Conservation (phyloP, 2,797 vertebrate species). For the Spondyliosoma cantharus region DNA sequence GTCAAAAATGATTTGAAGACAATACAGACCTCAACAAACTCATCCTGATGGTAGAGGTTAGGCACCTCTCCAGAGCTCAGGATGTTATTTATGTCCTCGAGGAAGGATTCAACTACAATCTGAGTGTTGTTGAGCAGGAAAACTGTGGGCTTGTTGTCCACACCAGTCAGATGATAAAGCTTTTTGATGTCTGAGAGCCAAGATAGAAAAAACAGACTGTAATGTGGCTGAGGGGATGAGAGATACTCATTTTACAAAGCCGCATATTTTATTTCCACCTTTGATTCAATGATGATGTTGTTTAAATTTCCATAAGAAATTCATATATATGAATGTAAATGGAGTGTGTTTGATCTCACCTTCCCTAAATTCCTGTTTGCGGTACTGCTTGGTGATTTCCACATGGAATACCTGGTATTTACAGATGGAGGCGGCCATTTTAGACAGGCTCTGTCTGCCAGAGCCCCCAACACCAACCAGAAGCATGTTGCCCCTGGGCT, state of each 20-base stretch:
- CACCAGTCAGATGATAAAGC: slow-evolving; percentile 88
- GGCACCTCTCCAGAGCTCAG: slow-evolving; percentile 93
- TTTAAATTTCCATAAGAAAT: slow-evolving; percentile 5
- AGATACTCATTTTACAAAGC: not conserved
- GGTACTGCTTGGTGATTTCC: slow-evolving; percentile 90
- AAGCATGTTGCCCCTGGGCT: slow-evolving; percentile 92
- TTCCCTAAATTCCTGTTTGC: slow-evolving; percentile 91
- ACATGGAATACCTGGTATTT: slow-evolving; percentile 89
- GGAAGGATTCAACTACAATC: slow-evolving; percentile 87
- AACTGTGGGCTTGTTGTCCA: slow-evolving; percentile 88
- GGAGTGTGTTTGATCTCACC: slow-evolving; percentile 71
- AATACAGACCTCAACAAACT: slow-evolving; percentile 88
- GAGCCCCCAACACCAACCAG: slow-evolving; percentile 92
- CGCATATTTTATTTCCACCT: not conserved
- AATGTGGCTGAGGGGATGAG: not conserved
- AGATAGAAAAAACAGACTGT: not conserved
- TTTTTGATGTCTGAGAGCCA: slow-evolving; percentile 88
- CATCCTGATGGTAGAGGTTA: slow-evolving; percentile 90
- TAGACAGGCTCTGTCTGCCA: slow-evolving; percentile 90
- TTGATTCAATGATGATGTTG: not conserved
- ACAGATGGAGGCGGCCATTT: slow-evolving; percentile 88
- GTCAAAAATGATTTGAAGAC: not conserved
- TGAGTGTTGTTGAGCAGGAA: slow-evolving; percentile 92
- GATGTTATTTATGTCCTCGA: slow-evolving; percentile 93
- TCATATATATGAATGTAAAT: not conserved